Base-by-base conservation (phyloP, 1,140 invertebrate genomes). In the Drosophila sechellia region DNA sequence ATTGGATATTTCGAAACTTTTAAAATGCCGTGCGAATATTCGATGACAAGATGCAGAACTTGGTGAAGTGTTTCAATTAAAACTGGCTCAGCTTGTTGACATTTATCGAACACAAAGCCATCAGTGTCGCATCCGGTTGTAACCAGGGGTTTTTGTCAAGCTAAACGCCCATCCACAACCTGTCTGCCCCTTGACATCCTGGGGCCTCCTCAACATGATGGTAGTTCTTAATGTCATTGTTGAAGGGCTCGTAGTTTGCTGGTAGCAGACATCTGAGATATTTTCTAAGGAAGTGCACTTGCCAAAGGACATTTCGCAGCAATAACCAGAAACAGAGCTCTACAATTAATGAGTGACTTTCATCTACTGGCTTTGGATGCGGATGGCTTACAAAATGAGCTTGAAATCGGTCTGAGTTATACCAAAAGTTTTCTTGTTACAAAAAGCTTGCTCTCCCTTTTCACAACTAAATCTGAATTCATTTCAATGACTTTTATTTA, bases 71-170 rank as follows among this genome's bases (percentile, higher is more conserved):
- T 83, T 89, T 86, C 83, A 86, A 87, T 87, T 86, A 89, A 79
- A 89, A 89, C 75, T 86, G 87, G 84, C 52, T 77, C 63, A 87
- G 77, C 84, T 89, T 86, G 84, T 83, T 86, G 83, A 89, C 83
- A 87, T 69, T 83, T 79, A 86, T 86, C 79, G 83, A 87, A 89
- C 76, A 87, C 75, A 70, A 68, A 43, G 61, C 65, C 69, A 63
- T 64, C 57, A 65, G 59, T 71, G 57, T 75, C 54, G 40, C 50
- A 76, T 69, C 49, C 63, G 48, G 27, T 40, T 66, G 59, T 50
- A 25, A 46, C 56, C 57, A 58, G 43, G 31, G 55, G 11, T 42
- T 58, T 49, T 60, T 71, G 56, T 71, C 53, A 58, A 49, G 17
- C 53, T 46, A 65, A 54, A 54, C 13, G 48, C 45, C n/a, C 48